phyloP scores from a whole-genome alignment of 2,113 vertebrate species.

The Asarcornis scutulata region DNA sequence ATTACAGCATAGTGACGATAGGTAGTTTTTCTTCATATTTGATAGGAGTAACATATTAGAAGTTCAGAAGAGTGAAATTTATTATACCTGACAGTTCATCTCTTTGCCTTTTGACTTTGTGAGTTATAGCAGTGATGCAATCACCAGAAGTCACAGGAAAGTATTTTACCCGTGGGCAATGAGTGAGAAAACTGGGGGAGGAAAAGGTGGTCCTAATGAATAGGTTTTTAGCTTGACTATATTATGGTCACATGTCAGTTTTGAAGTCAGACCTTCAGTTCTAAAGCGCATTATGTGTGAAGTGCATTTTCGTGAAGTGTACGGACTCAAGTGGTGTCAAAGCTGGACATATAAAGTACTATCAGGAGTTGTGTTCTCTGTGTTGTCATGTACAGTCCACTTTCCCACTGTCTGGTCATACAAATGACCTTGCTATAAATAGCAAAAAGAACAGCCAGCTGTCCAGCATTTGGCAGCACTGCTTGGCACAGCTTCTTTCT shows the following conservation, averaged over 20 bases:
- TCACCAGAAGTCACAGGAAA: neutral
- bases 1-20: neutral
- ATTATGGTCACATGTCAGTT: neutral
- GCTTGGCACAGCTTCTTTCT: neutral
- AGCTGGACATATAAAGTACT: neutral
- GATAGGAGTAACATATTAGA: neutral
- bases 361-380: neutral
- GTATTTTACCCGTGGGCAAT: neutral
- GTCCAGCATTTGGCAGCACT: neutral
- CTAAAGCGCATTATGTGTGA: neutral
- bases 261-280: neutral
- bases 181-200: neutral
- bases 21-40: neutral
- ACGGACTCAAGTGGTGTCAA: neutral
- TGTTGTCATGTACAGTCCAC: neutral
- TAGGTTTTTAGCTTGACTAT: neutral
- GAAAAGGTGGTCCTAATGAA: neutral
- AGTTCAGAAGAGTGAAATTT: neutral
- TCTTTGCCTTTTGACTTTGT: neutral
- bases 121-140: neutral
- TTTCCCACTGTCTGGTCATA: neutral
- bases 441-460: neutral
- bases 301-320: neutral
- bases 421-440: neutral
- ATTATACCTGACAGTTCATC: neutral